Evolutionary conservation across 2,113 vertebrate genomes (phyloP).

Genomic region (Bos javanicus): DNA sequence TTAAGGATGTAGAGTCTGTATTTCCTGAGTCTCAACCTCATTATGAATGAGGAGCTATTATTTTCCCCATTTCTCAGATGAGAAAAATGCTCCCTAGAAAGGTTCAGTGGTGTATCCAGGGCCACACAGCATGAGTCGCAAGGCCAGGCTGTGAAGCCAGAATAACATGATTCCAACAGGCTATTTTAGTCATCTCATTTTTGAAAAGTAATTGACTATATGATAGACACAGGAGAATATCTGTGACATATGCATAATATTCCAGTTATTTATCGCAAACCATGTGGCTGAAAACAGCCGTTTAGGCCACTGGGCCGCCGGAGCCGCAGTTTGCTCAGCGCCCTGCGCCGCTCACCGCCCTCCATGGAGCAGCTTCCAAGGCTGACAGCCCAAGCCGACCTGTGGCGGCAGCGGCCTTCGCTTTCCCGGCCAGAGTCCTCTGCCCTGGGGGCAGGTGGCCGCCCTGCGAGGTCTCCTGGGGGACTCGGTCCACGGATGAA

Average conservation of each 20-base stretch:
- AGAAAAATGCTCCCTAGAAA: constrained; percentile 1
- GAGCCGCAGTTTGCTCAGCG: background rate
- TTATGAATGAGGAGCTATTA: background rate
- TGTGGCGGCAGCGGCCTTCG: fast-evolving
- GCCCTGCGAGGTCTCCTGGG: background rate
- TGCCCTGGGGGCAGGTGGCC: background rate
- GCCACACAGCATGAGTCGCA: background rate
- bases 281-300: background rate
- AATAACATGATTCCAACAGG: background rate
- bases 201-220: background rate
- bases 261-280: background rate
- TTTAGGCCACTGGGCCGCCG: background rate
- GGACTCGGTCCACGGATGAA: background rate
- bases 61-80: background rate
- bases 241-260: background rate
- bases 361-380: background rate
- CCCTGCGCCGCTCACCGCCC: background rate
- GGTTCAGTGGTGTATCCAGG: background rate
- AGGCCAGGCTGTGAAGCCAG: background rate
- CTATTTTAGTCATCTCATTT: background rate
- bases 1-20: background rate
- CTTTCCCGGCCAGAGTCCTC: background rate
- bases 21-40: background rate
- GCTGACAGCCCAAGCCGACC: background rate
- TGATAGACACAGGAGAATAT: background rate